Base-by-base conservation (phyloP, 2,113 vertebrate genomes). In the Amia ocellicauda region DNA sequence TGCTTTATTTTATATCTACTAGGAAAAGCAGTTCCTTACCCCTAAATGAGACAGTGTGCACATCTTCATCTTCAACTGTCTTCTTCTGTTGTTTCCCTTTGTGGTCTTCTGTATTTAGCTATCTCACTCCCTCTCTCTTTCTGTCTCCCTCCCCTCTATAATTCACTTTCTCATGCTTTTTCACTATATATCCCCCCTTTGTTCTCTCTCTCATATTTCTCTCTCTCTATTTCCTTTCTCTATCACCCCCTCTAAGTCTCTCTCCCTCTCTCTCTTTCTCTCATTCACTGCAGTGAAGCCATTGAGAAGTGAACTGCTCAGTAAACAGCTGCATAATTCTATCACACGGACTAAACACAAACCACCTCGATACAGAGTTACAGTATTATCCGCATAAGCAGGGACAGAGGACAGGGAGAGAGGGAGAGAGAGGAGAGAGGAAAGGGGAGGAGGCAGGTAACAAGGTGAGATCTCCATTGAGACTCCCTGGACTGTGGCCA, bases 21-120 rank as follows among this genome's bases (percentile, higher is more conserved):
- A 63, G 64, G 77, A 81, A 83, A 75, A 62, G 51, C 43, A 76
- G 71, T 75, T 68, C 74, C 87, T 90, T 90, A 90, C 86, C 85
- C 77, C 77, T 77, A 89, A n/a, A 89, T 83, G 87, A 89, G 85
- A 78, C 78, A 71, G 76, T 74, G 75, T 76, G 78, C 74, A 53
- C 60, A 68, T 79, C 77, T 78, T 80, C 40, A 11, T 36, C 31
- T 36, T 36, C 11, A 11, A 36, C 11, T 36, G 31, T 11, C 31
- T 36, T 36, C 31, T 36, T 36, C 5, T 36, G 5, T 36, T 11
- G 5, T 36, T 11, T 36, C 31, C 5, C 31, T 11, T 5, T 36
- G 31, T 11, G 43, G 3, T 47, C 13, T 47, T 78, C 77, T n/a
- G n/a, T n/a, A n/a, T n/a, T n/a, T n/a, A n/a, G n/a, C n/a, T n/a